phyloP scores from a whole-genome alignment of 2,113 vertebrate species.

The Urocolius indicus region DNA sequence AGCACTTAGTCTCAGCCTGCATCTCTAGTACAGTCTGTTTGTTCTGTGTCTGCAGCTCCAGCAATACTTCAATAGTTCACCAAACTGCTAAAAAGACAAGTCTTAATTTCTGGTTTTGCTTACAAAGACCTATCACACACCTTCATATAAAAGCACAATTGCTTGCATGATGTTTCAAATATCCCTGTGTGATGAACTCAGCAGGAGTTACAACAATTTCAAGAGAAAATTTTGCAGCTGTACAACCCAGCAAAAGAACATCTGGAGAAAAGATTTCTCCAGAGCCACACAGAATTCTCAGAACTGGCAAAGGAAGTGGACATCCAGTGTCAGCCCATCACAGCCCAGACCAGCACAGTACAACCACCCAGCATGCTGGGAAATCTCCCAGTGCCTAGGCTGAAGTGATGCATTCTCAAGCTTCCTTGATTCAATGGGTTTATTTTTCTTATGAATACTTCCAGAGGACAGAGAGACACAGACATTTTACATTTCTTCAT shows the following conservation, averaged over 20 bases:
- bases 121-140: not conserved
- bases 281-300: not conserved
- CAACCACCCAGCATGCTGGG: not conserved
- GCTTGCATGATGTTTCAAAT: not conserved
- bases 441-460: slow-evolving; percentile 65
- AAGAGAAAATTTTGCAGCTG: not conserved
- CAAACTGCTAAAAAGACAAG: not conserved
- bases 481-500: slow-evolving; percentile 10
- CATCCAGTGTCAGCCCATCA: not conserved
- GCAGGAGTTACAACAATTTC: not conserved
- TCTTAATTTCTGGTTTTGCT: not conserved
- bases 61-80: not conserved
- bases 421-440: slow-evolving; percentile 30
- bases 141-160: accelerated
- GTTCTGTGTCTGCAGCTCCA: not conserved
- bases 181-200: not conserved
- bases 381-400: not conserved
- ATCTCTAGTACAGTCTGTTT: not conserved
- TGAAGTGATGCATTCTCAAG: not conserved
- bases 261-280: not conserved
- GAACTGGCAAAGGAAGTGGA: not conserved
- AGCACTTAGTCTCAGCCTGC: not conserved
- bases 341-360: not conserved
- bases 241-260: not conserved
- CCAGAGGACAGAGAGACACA: slow-evolving; percentile 54